A percentile compares a stretch with the other conserved stretches of the same genome.
Conservation (phyloP, 2,113 vertebrate genomes). For the Xiphias gladius region DNA sequence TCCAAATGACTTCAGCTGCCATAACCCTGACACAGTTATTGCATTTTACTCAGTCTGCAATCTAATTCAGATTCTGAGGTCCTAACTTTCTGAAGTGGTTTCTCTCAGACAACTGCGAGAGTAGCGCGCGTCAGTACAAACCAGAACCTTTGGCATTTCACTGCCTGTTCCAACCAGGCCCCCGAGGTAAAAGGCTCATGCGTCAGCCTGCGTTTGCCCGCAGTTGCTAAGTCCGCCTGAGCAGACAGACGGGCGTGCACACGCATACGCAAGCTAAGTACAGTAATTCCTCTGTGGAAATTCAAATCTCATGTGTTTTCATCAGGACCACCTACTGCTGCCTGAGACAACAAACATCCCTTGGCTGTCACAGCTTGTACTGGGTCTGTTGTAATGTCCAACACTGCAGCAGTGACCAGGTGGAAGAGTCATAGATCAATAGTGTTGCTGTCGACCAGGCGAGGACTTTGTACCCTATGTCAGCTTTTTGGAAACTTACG, state of each 20-base stretch:
- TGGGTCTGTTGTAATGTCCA: conserved; percentile 38
- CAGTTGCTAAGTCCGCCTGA: conserved; percentile 36
- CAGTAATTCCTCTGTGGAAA: conserved; percentile 30
- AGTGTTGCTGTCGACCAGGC: background rate
- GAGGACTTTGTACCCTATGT: background rate
- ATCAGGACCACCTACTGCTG: conserved; percentile 38
- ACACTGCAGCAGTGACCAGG: conserved; percentile 28
- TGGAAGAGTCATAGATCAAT: conserved; percentile 21
- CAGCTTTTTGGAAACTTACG: background rate
- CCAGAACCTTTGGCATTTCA: conserved; percentile 4
- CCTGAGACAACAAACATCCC: conserved; percentile 42
- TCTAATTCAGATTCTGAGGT: conserved; percentile 2
- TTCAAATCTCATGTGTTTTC: conserved; percentile 54
- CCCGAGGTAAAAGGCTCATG: conserved; percentile 35
- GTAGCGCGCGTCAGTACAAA: background rate
- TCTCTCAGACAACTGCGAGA: background rate
- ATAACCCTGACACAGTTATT: conserved; percentile 22
- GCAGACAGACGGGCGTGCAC: conserved; percentile 38
- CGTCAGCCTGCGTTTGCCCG: conserved; percentile 23
- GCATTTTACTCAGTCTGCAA: conserved; percentile 10
- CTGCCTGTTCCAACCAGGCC: background rate
- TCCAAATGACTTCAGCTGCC: conserved; percentile 8
- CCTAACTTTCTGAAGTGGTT: background rate
- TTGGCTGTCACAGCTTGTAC: conserved; percentile 15
- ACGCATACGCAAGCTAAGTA: conserved; percentile 3